Percentiles rank a stretch among this genome's conserved stretches.
phyloP scores from a whole-genome alignment of 2,888 invertebrate genomes.

The Microplitis deprimator region DNA sequence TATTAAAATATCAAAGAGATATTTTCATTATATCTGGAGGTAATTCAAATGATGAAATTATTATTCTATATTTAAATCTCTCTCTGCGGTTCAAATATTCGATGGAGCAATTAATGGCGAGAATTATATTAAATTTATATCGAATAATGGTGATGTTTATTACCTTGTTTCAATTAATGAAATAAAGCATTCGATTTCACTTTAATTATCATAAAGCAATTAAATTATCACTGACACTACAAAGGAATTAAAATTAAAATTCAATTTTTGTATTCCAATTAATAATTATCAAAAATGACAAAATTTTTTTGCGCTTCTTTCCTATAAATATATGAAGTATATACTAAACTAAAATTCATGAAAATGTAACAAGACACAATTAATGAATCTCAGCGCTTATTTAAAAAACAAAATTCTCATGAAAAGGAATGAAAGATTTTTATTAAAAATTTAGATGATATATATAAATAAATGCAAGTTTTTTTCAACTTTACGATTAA shows the following conservation, averaged over 20 bases:
- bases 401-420: too few relatives aligned
- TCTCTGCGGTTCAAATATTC: background rate
- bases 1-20: background rate
- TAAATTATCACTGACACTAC: background rate
- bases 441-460: too few relatives aligned
- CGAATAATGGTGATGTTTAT: background rate
- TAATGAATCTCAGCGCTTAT: too few relatives aligned
- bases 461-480: too few relatives aligned
- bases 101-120: background rate
- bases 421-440: too few relatives aligned
- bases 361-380: too few relatives aligned
- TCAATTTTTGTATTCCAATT: background rate
- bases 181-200: background rate
- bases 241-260: background rate
- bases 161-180: background rate
- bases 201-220: background rate
- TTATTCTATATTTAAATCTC: background rate
- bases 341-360: too few relatives aligned
- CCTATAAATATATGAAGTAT: too few relatives aligned
- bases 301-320: too few relatives aligned
- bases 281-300: too few relatives aligned
- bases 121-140: background rate
- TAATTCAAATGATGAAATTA: background rate
- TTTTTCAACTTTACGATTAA: too few relatives aligned
- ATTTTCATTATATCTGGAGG: background rate